Percentiles rank a stretch among this genome's conserved stretches.
Evolutionary conservation across 2,888 invertebrate species (phyloP).

Genomic region (Eustalomyia histrio): DNA sequence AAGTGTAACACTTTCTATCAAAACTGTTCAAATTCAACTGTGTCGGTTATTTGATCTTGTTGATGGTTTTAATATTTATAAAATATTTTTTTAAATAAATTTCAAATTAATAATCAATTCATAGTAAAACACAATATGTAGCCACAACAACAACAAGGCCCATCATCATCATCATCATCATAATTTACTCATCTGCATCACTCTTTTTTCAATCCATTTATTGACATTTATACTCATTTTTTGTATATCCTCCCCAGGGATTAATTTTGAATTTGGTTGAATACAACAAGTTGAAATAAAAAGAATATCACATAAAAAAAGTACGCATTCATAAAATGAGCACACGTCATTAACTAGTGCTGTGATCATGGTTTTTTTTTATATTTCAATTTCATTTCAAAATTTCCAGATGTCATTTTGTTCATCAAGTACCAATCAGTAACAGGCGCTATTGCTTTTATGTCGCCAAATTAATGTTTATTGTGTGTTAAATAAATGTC

Average conservation of each 20-base stretch:
- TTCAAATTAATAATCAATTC: slow-evolving; percentile 59
- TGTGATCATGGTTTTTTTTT: slow-evolving; percentile 25
- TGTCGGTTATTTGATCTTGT: slow-evolving; percentile 49
- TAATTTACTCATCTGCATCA: slow-evolving; percentile 24
- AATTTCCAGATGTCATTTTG: slow-evolving; percentile 40
- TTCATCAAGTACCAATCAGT: slow-evolving; percentile 56
- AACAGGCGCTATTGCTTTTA: slow-evolving; percentile 54
- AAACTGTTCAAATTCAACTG: slow-evolving; percentile 55
- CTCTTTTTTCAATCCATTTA: neutral
- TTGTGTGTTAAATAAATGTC: slow-evolving; percentile 38
- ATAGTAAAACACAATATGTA: neutral
- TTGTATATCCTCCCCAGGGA: slow-evolving; percentile 54
- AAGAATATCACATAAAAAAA: slow-evolving; percentile 4
- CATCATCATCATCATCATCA: slow-evolving; percentile 27
- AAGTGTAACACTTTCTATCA: slow-evolving; percentile 52
- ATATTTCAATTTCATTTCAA: neutral
- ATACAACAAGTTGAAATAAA: slow-evolving; percentile 2
- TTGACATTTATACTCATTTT: slow-evolving; percentile 17
- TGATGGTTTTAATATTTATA: slow-evolving; percentile 44
- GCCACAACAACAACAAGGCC: neutral
- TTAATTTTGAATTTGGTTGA: slow-evolving; percentile 50
- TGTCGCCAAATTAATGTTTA: slow-evolving; percentile 62
- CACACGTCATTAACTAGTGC: slow-evolving; percentile 43
- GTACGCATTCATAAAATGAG: slow-evolving; percentile 43
- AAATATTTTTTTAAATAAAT: slow-evolving; percentile 45